These are phyloP conservation scores for Aphelinus certus DNA, from an alignment of 1,140 invertebrate genomes.

Conservation along the genomic window DNA sequence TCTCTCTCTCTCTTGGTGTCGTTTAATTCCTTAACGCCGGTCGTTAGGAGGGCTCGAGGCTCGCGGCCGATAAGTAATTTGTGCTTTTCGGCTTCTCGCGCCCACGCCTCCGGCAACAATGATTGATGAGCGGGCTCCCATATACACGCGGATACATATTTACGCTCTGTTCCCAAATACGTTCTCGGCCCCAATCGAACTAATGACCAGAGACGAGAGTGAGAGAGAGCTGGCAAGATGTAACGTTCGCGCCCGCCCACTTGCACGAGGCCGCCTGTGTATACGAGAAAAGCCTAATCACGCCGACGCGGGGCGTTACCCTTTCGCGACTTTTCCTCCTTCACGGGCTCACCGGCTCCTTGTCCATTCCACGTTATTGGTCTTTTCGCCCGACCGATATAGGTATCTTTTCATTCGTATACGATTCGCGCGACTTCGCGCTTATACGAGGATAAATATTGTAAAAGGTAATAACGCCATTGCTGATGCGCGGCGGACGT, in stretches of 20 bases:
- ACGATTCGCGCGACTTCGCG: too few relatives aligned
- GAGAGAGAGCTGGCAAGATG: constrained; percentile 36
- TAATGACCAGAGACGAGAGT: constrained; percentile 60
- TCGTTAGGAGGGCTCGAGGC: too few relatives aligned
- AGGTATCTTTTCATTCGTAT: too few relatives aligned
- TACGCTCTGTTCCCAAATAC: constrained; percentile 54
- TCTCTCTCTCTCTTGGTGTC: not conserved
- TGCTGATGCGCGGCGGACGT: not conserved
- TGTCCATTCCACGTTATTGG: too few relatives aligned
- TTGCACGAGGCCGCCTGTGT: too few relatives aligned
- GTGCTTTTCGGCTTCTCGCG: constrained; percentile 42
- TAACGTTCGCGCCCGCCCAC: too few relatives aligned
- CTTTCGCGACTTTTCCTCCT: constrained; percentile 24
- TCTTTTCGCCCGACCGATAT: too few relatives aligned
- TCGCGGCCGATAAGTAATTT: constrained; percentile 53
- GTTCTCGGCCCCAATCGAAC: constrained; percentile 52
- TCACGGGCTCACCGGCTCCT: too few relatives aligned
- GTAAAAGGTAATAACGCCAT: constrained; percentile 8
- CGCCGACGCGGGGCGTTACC: constrained; percentile 52
- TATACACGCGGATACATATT: constrained; percentile 44
- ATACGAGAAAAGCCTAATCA: constrained; percentile 38
- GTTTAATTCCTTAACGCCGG: constrained; percentile 17
- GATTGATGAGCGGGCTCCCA: constrained; percentile 57
- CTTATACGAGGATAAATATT: not conserved
- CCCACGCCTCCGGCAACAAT: constrained; percentile 45